Conservation (phyloP, 2,113 vertebrate species). For the Castor canadensis region DNA sequence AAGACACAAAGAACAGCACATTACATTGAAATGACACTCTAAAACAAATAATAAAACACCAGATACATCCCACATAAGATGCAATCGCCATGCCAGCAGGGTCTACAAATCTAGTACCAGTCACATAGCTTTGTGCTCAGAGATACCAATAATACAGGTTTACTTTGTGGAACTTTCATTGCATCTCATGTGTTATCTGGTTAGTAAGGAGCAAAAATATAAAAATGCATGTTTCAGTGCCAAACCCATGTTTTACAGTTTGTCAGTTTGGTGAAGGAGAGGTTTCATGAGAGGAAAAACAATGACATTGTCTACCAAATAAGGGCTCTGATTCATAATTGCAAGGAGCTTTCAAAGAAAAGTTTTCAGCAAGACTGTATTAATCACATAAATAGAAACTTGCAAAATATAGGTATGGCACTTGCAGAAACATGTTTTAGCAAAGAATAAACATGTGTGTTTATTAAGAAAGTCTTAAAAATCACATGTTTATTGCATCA, state of each 20-base stretch:
- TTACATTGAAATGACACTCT: conserved; percentile 99
- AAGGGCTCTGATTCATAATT: conserved; percentile 64
- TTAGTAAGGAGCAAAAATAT: conserved; percentile 99
- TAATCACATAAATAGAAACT: conserved; percentile 79
- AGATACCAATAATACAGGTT: conserved; percentile 80
- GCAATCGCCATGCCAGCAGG: conserved; percentile 89
- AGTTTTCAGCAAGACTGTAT: conserved; percentile 49
- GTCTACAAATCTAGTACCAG: conserved; percentile 79
- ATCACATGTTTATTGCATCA: conserved; percentile 99
- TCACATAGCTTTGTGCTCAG: conserved; percentile 68
- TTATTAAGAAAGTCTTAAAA: conserved; percentile 97
- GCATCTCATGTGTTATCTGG: conserved; percentile 99
- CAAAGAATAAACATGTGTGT: conserved; percentile 99
- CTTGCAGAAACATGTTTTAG: conserved; percentile 99
- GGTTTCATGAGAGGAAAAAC: conserved; percentile 64
- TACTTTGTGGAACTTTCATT: conserved; percentile 88
- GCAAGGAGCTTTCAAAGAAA: conserved; percentile 43
- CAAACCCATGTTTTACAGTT: conserved; percentile 97
- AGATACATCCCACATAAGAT: conserved; percentile 99
- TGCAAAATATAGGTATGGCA: conserved; percentile 98
- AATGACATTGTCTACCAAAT: conserved; percentile 64
- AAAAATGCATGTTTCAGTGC: conserved; percentile 99
- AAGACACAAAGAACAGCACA: conserved; percentile 99
- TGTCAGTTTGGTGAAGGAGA: conserved; percentile 69
- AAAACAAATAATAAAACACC: conserved; percentile 99